phyloP scores from a whole-genome alignment of 2,797 vertebrate species.

The Crypturellus tataupa region DNA sequence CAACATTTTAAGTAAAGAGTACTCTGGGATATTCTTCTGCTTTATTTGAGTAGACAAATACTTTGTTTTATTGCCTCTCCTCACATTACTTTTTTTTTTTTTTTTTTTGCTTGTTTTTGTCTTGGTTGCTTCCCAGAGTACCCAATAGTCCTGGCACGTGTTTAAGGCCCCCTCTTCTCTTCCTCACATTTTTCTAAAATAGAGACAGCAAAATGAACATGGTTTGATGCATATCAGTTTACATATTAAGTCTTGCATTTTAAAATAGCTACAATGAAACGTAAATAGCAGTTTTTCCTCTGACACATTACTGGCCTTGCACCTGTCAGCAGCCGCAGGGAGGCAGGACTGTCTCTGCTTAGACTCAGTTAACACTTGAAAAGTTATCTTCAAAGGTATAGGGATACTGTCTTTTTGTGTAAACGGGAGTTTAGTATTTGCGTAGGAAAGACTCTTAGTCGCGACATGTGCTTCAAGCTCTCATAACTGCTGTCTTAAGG shows the following conservation, averaged over 20 bases:
- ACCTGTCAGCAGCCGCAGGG: slow-evolving; percentile 52
- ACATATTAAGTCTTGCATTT: not conserved
- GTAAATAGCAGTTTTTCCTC: not conserved
- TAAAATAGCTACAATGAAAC: slow-evolving; percentile 34
- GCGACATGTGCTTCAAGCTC: not conserved
- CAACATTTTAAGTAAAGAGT: not conserved
- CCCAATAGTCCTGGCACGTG: not conserved
- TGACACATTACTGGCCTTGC: not conserved
- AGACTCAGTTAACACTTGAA: slow-evolving; percentile 58
- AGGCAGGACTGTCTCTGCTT: slow-evolving; percentile 35
- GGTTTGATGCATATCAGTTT: not conserved
- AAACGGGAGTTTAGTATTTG: slow-evolving; percentile 12
- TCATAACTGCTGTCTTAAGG: not conserved
- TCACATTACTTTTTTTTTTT: not conserved
- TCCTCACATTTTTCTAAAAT: not conserved
- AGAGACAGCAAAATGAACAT: not conserved
- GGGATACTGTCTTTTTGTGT: not conserved
- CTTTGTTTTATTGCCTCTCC: not conserved
- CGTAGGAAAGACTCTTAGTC: not conserved
- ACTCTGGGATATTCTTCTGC: not conserved
- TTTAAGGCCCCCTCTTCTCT: not conserved
- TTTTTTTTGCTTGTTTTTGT: not conserved
- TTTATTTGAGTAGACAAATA: not conserved
- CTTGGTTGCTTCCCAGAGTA: not conserved
- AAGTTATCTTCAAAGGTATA: slow-evolving; percentile 45